Conservation (phyloP, 2,113 vertebrate species). For the Platysternon megacephalum region DNA sequence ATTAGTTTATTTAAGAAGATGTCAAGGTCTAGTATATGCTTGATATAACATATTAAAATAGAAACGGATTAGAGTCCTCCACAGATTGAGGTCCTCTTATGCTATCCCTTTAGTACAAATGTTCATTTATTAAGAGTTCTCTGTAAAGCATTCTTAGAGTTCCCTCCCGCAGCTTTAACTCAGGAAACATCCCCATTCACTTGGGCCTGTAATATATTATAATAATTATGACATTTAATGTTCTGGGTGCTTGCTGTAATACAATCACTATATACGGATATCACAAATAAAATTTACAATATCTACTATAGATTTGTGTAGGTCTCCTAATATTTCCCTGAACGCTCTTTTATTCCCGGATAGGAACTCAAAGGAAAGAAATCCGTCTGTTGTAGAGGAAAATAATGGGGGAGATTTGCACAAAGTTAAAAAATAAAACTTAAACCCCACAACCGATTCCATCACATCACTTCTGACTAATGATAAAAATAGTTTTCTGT, state of each 20-base stretch:
- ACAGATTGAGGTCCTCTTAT: neutral
- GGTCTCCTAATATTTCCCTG: neutral
- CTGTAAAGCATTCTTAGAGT: neutral
- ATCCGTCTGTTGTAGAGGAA: accelerated
- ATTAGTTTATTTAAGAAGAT: neutral
- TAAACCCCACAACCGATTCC: neutral
- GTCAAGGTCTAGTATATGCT: neutral
- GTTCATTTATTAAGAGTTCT: neutral
- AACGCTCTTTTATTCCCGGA: neutral
- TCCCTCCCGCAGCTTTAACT: neutral
- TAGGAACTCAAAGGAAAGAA: neutral
- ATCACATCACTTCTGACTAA: neutral
- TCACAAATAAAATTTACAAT: neutral
- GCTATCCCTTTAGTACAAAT: neutral
- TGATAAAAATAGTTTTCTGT: neutral
- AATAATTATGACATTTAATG: neutral
- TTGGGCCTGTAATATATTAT: neutral
- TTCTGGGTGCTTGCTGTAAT: neutral
- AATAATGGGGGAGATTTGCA: neutral
- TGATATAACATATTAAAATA: neutral
- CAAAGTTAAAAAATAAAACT: neutral
- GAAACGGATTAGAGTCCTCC: neutral
- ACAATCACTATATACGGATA: neutral
- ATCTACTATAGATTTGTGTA: neutral
- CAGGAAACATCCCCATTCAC: neutral